Evolutionary conservation across 2,797 vertebrate genomes (phyloP), one percentile per base, ranked within the genome.

Genomic region (Lutjanus campechanus): DNA sequence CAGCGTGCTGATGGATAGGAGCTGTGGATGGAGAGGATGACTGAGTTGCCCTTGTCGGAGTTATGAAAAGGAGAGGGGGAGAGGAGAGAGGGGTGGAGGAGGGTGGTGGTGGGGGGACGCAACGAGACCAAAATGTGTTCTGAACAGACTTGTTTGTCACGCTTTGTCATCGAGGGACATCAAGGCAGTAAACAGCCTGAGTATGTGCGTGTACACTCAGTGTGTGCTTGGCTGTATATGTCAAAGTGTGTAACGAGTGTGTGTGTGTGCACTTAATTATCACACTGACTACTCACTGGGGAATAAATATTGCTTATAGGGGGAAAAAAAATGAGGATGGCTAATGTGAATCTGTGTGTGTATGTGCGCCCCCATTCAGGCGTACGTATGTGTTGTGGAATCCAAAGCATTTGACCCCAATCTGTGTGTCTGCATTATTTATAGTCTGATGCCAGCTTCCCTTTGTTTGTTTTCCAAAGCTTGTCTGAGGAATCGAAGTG

Each of bases 1-100:
- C 89, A 81, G 83, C 17, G 76, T 51, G 82, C 79, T 93, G 94
- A 94, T 94, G 91, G 92, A 94, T 91, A 65, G 90, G 83, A 76
- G 85, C 73, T 54, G 84, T 55, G 86, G 77, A 77, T 22, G 10
- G 85, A 88, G 87, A 89, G 87, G 92, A 92, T 89, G 91, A 92
- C 85, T 83, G 87, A 91, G 91, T 81, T 82, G 94, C 89, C 92
- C 93, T 93, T 94, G 92, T 92, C 87, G 10, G 81, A 90, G 87
- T 85, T 88, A 82, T 90, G 83, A 90, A 88, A 88, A 85, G 83
- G 67, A 83, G 67, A 69, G 65, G 64, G 46, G 76, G 25, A 66
- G 44, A 20, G 19, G 44, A 77, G 73, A 76, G 51, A 25, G 75
- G 40, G 76, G 41, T 17, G 44, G 49, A 10, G 40, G 55, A n/a